Evolutionary conservation across 2,888 invertebrate species (phyloP).

Genomic region (Synanthedon tipuliformis): DNA sequence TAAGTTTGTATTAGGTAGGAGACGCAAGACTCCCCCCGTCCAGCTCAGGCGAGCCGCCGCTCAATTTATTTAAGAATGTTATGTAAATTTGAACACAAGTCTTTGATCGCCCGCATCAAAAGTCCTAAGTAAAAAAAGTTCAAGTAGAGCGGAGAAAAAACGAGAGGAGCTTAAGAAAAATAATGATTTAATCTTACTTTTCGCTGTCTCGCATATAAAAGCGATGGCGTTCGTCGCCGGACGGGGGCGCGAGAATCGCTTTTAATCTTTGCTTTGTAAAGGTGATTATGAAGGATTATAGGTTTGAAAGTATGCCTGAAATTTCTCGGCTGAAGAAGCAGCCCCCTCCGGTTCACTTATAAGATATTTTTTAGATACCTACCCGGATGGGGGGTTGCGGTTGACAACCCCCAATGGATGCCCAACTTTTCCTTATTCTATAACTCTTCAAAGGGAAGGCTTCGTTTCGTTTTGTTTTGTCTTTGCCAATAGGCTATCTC

Average conservation of each 20-base stretch:
- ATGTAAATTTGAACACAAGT: slow-evolving; percentile 70
- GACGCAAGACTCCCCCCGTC: slow-evolving; percentile 31
- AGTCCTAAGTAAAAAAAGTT: slow-evolving; percentile 63
- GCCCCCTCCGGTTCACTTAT: slow-evolving; percentile 54
- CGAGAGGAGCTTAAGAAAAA: slow-evolving; percentile 69
- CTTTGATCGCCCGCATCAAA: slow-evolving; percentile 70
- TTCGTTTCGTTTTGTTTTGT: slow-evolving; percentile 54
- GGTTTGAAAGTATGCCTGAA: slow-evolving; percentile 70
- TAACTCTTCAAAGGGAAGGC: slow-evolving; percentile 57
- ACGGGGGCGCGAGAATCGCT: slow-evolving; percentile 61
- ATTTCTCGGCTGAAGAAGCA: slow-evolving; percentile 58
- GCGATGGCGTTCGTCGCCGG: slow-evolving; percentile 28
- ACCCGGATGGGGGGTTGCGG: slow-evolving; percentile 53
- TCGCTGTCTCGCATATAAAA: slow-evolving; percentile 69
- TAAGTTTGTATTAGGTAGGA: slow-evolving; percentile 44
- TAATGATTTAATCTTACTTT: slow-evolving; percentile 72
- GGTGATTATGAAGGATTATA: slow-evolving; percentile 72
- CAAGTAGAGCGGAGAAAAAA: slow-evolving; percentile 57
- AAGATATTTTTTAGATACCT: slow-evolving; percentile 58
- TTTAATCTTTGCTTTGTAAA: slow-evolving; percentile 74
- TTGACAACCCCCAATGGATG: slow-evolving; percentile 34
- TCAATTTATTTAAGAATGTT: slow-evolving; percentile 70
- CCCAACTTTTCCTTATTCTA: slow-evolving; percentile 62
- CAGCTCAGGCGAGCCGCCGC: slow-evolving; percentile 39
- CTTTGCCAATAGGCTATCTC: slow-evolving; percentile 29